A percentile compares a stretch with the other conserved stretches of the same genome.
phyloP scores from a whole-genome alignment of 2,113 vertebrate species.

The Piaya cayana region DNA sequence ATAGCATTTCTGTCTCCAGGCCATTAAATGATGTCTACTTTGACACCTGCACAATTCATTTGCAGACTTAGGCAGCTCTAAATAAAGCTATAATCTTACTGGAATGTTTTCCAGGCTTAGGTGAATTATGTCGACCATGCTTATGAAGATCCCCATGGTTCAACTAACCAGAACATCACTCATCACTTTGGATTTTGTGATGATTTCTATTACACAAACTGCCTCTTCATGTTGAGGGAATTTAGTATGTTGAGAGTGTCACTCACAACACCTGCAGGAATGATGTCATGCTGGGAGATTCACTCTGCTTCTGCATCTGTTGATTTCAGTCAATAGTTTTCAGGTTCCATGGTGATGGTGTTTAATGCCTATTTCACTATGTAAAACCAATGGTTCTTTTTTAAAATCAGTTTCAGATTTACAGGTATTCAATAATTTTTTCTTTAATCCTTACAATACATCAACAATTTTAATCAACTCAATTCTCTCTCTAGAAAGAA shows the following conservation, averaged over 20 bases:
- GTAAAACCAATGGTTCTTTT: not conserved
- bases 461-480: not conserved
- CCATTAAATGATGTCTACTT: not conserved
- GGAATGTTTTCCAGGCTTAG: not conserved
- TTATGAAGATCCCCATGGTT: not conserved
- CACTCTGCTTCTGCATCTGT: not conserved
- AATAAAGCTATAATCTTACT: not conserved
- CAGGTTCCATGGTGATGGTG: not conserved
- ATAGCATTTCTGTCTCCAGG: not conserved
- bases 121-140: not conserved
- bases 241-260: not conserved
- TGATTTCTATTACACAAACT: not conserved
- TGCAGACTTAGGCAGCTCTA: not conserved
- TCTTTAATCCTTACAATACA: not conserved
- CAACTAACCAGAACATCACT: not conserved
- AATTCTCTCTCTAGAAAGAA: not conserved
- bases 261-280: not conserved
- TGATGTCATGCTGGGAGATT: not conserved
- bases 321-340: not conserved
- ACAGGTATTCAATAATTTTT: not conserved
- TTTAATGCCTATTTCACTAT: not conserved
- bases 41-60: not conserved
- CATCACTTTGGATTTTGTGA: not conserved
- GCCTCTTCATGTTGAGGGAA: not conserved
- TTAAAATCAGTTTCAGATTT: not conserved